Percentiles rank a stretch among this genome's conserved stretches.
Conservation (phyloP, 2,888 invertebrate genomes). For the Rhopalosiphum nymphaeae region DNA sequence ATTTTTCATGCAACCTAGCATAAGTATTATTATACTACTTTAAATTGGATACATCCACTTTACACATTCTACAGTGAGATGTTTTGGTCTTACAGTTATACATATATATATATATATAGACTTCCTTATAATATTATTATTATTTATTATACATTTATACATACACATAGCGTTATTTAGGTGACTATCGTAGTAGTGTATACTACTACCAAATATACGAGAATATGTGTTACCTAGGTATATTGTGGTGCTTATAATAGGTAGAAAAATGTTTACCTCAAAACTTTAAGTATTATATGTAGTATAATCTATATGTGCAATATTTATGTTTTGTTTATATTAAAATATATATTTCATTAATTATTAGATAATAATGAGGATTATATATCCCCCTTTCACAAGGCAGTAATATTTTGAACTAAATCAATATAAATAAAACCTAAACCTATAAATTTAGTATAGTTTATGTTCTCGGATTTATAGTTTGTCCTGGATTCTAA, state of each 20-base stretch:
- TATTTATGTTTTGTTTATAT: too few species aligned
- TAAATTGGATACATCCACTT: conserved; percentile 16
- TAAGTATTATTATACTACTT: neutral
- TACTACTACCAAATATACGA: neutral
- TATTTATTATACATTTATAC: neutral
- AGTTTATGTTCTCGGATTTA: neutral
- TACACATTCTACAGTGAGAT: neutral
- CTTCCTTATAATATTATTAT: neutral
- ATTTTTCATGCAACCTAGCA: neutral
- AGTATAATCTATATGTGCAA: neutral
- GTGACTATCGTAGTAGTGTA: neutral
- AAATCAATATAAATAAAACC: too few species aligned
- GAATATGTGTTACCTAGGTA: neutral
- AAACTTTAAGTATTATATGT: neutral
- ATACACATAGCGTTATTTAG: neutral
- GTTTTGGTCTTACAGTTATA: neutral
- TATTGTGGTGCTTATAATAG: neutral
- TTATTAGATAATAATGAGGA: neutral
- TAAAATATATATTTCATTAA: neutral
- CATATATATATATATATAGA: neutral
- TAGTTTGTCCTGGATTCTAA: neutral
- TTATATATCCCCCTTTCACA: neutral
- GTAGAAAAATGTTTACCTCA: neutral
- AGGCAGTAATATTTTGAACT: neutral
- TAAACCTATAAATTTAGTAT: neutral